Evolutionary conservation across 1,140 invertebrate genomes (phyloP).

Genomic region (Prorops nasuta): DNA sequence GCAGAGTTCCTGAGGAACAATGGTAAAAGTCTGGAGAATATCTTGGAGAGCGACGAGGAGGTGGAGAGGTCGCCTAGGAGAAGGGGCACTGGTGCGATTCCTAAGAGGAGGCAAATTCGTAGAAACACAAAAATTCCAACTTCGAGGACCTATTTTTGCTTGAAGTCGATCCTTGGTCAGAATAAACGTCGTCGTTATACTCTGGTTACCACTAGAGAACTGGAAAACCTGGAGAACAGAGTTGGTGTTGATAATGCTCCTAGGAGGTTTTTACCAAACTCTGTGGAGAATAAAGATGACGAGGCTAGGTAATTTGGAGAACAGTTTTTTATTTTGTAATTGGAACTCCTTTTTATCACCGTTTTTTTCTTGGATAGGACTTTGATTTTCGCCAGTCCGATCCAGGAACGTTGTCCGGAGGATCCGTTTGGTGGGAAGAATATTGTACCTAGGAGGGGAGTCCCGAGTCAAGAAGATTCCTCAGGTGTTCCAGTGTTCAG

Average conservation of each 20-base stretch:
- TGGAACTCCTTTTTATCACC: too few relatives aligned
- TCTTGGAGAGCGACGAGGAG: constrained; percentile 43
- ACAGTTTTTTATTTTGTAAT: too few relatives aligned
- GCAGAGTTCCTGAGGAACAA: constrained; percentile 26
- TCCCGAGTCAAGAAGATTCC: constrained; percentile 58
- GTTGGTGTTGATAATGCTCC: constrained; percentile 2
- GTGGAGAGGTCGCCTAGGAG: constrained; percentile 12
- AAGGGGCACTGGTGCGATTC: constrained; percentile 32
- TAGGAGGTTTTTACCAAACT: constrained; percentile 2
- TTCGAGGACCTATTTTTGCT: constrained; percentile 47
- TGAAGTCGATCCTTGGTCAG: constrained; percentile 50
- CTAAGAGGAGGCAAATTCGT: constrained; percentile 29
- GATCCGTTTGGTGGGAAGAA: constrained; percentile 63
- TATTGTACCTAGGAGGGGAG: constrained; percentile 51
- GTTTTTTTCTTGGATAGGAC: too few relatives aligned
- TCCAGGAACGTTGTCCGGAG: constrained; percentile 60
- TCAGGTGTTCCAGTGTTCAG: constrained; percentile 56
- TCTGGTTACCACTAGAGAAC: constrained; percentile 41
- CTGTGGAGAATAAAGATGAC: too few relatives aligned
- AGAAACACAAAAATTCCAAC: constrained; percentile 5
- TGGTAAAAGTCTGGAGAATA: constrained; percentile 45
- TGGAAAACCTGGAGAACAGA: constrained; percentile 32
- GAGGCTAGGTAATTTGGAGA: too few relatives aligned
- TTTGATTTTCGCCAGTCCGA: constrained; percentile 63
- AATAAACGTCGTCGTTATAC: constrained; percentile 46